Conservation (phyloP, 2,888 invertebrate genomes). For the Limnephilus lunatus region DNA sequence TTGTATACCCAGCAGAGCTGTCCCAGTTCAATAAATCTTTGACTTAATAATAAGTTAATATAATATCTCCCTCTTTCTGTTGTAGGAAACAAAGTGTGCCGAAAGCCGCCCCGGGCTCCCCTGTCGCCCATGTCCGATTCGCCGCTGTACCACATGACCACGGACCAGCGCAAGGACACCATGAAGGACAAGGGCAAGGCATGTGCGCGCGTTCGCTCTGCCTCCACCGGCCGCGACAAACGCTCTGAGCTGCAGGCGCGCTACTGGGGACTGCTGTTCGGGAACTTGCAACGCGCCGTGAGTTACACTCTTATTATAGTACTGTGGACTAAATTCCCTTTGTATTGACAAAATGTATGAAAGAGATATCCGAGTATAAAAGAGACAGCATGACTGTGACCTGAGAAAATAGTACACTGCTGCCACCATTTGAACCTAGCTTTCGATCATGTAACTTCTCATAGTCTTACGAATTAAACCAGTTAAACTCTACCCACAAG, state of each 20-base stretch:
- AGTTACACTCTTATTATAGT: constrained; percentile 67
- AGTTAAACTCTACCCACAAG: too few species aligned
- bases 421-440: too few species aligned
- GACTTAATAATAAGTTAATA: not conserved
- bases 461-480: too few species aligned
- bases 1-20: not conserved
- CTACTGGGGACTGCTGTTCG: constrained; percentile 97
- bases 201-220: constrained; percentile 85
- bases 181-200: constrained; percentile 45
- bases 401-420: too few species aligned
- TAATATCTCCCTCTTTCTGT: not conserved
- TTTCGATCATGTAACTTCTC: too few species aligned
- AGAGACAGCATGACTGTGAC: too few species aligned
- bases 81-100: constrained; percentile 76
- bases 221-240: constrained; percentile 91
- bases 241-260: constrained; percentile 92
- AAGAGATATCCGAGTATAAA: too few species aligned
- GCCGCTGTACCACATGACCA: constrained; percentile 40
- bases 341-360: too few species aligned
- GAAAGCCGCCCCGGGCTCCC: constrained; percentile 81
- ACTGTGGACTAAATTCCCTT: too few species aligned
- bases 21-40: not conserved
- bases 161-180: constrained; percentile 32
- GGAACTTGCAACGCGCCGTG: constrained; percentile 93
- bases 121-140: constrained; percentile 69